Evolutionary conservation across 2,113 vertebrate genomes (phyloP).

Genomic region (Nicator chloris): DNA sequence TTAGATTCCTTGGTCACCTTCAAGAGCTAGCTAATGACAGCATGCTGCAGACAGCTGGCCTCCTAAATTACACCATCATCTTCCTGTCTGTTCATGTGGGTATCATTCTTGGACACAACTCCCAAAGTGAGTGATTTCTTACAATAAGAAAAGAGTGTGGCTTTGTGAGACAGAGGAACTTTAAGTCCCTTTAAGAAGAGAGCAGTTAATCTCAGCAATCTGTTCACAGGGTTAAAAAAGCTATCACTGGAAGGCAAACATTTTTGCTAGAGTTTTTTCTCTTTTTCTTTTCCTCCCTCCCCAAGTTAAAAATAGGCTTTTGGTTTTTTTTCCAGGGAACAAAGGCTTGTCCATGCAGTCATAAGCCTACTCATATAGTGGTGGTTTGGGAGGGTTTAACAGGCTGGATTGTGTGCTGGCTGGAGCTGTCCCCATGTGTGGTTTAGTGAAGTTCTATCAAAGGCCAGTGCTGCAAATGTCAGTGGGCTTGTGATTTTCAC

Average conservation of each 20-base stretch:
- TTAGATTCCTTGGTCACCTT: neutral
- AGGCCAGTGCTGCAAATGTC: neutral
- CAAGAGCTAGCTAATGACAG: neutral
- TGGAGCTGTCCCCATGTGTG: accelerated
- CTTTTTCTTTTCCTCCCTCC: neutral
- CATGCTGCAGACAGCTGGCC: neutral
- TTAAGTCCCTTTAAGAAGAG: neutral
- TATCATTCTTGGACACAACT: neutral
- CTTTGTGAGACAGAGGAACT: neutral
- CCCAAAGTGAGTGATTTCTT: neutral
- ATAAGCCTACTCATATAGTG: neutral
- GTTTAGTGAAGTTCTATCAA: neutral
- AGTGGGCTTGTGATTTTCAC: neutral
- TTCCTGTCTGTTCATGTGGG: neutral
- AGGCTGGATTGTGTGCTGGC: neutral
- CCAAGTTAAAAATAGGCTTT: neutral
- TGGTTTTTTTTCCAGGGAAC: neutral
- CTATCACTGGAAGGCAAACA: neutral
- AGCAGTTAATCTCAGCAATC: neutral
- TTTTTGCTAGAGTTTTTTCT: neutral
- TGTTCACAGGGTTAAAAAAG: neutral
- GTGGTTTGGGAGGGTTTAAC: neutral
- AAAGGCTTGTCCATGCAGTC: neutral
- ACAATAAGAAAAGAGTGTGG: neutral
- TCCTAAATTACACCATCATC: neutral